Base-by-base conservation (phyloP, 2,888 invertebrate genomes). In the Hedychridium roseum region DNA sequence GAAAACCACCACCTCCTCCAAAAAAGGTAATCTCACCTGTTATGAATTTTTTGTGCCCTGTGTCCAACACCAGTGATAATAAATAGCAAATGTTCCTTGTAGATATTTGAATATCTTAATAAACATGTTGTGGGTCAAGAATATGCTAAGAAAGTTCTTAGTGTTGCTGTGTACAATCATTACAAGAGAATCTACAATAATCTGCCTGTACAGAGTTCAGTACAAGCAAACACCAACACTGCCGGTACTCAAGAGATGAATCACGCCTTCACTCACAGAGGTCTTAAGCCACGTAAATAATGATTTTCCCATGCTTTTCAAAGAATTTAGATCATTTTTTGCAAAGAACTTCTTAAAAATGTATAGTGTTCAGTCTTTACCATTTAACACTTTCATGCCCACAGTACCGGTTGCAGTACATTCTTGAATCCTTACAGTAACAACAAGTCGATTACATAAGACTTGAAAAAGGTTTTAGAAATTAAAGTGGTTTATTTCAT, bases 81-180 rank as follows among this genome's bases (percentile, higher is more conserved):
- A 12, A 32, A 36, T 16, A 9, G n/a, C 23, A 42, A 3, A 32
- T 39, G 1, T 2, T 18, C 52, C 47, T 46, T 32, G 14, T 72
- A 88, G 88, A 98, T 99, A 56, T 96, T 91, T 82, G 94, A 96
- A 73, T 98, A 94, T 81, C 82, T 99, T 58, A 93, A 98, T 82
- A 91, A 91, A 72, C 96, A 97, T 82, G 98, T 99, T 9, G 90
- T 99, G 15, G 99, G 98, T 0, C 98, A 99, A 80, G 94, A 97
- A 61, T 88, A 91, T 79, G 98, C 98, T 1, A 99, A 99, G 82
- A 97, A 97, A 81, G 97, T 97, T 27, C 82, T 99, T 26, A 90
- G 97, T 0, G 98, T 98, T 23, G 97, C 98, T 7, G 98, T 99
- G 1, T 99, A 99, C 82, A 97, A 98, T 82, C 99, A 99, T 79